Evolutionary conservation across 2,888 invertebrate species (phyloP).

Genomic region (Andrena bicolor): DNA sequence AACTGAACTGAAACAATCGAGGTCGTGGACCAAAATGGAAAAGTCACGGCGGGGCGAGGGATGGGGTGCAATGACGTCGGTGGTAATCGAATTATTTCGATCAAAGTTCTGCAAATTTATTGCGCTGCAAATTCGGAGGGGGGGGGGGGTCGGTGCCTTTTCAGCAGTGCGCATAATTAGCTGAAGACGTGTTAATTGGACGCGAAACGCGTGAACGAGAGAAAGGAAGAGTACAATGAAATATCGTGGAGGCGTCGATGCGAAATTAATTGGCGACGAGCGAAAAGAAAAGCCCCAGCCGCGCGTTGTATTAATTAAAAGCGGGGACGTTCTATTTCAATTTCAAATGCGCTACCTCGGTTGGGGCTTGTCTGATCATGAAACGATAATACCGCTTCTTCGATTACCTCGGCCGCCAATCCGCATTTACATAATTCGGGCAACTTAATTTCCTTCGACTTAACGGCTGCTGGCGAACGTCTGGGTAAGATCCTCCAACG

Average conservation of each 20-base stretch:
- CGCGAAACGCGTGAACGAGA: conserved; percentile 7
- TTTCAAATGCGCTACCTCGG: conserved; percentile 61
- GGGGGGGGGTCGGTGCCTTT: background rate
- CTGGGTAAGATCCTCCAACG: conserved; percentile 16
- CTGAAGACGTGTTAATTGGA: conserved; percentile 47
- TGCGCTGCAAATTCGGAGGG: background rate
- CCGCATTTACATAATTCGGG: conserved; percentile 71
- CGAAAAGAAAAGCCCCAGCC: conserved; percentile 20
- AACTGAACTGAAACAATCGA: background rate
- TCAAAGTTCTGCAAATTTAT: conserved; percentile 13
- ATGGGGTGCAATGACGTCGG: background rate
- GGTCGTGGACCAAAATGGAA: background rate
- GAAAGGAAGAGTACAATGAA: conserved; percentile 32
- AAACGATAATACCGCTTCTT: conserved; percentile 69
- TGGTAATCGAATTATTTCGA: background rate
- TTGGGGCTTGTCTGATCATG: conserved; percentile 47
- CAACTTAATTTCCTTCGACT: conserved; percentile 69
- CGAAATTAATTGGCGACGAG: conserved; percentile 48
- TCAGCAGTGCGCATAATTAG: conserved; percentile 32
- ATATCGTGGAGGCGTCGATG: conserved; percentile 39
- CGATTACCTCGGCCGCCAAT: conserved; percentile 61
- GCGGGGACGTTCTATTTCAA: conserved; percentile 64
- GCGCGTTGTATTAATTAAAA: conserved; percentile 60
- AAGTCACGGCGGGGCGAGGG: background rate
- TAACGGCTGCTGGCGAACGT: conserved; percentile 12